Evolutionary conservation across 2,797 vertebrate genomes (phyloP).

Genomic region (Perodicticus potto): DNA sequence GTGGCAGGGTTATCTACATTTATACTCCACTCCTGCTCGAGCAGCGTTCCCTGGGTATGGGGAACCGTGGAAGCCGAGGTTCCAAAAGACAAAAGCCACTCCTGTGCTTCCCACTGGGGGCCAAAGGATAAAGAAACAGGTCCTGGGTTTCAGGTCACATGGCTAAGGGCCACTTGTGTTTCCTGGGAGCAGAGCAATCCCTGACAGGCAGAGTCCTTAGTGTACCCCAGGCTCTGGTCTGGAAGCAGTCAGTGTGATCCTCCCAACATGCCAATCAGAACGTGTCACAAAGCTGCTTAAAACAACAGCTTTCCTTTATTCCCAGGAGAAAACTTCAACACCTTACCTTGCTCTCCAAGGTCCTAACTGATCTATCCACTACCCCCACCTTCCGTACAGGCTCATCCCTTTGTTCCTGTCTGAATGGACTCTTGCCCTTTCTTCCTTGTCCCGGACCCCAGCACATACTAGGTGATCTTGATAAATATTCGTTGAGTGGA

Average conservation of each 20-base stretch:
- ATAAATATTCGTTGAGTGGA: neutral
- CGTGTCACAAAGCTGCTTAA: neutral
- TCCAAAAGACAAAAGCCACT: neutral
- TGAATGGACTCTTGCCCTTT: neutral
- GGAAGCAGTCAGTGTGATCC: neutral
- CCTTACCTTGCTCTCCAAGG: neutral
- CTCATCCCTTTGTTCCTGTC: neutral
- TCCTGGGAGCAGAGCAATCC: neutral
- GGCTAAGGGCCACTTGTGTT: neutral
- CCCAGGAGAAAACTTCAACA: neutral
- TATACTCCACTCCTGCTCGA: neutral
- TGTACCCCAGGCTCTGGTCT: neutral
- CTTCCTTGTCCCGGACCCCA: neutral
- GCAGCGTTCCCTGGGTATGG: neutral
- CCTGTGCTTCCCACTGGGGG: neutral
- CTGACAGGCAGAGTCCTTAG: neutral
- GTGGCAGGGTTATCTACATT: neutral
- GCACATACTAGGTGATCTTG: neutral
- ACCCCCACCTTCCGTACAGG: too few relatives aligned
- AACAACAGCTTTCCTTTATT: neutral
- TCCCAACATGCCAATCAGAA: neutral
- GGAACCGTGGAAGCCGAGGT: neutral
- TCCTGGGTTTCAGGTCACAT: neutral
- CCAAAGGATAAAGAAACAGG: neutral
- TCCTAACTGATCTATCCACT: neutral